Evolutionary conservation across 1,140 invertebrate species (phyloP), one percentile per base, ranked within the genome.

Genomic region (Drosophila hydei): DNA sequence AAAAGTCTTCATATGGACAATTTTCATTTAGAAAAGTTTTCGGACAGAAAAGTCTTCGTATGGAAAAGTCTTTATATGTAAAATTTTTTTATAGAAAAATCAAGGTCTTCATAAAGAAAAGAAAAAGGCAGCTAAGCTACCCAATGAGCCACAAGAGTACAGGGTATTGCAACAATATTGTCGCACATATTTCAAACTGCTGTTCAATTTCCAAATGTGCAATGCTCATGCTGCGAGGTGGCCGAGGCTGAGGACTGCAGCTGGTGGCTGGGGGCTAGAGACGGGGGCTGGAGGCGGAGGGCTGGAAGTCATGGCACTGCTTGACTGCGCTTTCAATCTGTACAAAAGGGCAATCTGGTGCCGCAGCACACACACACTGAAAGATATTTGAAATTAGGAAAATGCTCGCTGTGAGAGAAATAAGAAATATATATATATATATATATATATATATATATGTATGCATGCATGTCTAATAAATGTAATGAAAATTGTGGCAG

Each of bases 241-340:
- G 38, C 9, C 9, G 9, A 40, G 23, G 23, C 9, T 2, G 58
- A 14, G 8, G 14, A 42, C 25, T 30, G 25, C 52, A 64, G 8
- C 38, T 0, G 33, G 8, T 0, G 33, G 38, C n/a, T 2, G 5
- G 30, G 40, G 52, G 38, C 38, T 18, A 30, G 48, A 33, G 43
- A 40, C 19, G 38, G 43, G 27, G 5, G 18, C n/a, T 12, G 40
- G 4, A 21, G 21, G 27, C n/a, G 16, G 19, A 18, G 42, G 62
- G 48, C 40, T 63, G 7, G 16, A 9, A 18, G 19, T 19, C 42
- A n/a, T 40, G 38, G 61, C 58, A 43, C 36, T 88, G 81, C 77
- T 88, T 87, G 70, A 87, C 77, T 85, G 81, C 83, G 71, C 83
- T 88, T 87, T 78, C 83, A 87, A 88, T 88, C 83, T 78, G 47